phyloP scores from a whole-genome alignment of 2,888 invertebrate species.

The Archips xylosteana region DNA sequence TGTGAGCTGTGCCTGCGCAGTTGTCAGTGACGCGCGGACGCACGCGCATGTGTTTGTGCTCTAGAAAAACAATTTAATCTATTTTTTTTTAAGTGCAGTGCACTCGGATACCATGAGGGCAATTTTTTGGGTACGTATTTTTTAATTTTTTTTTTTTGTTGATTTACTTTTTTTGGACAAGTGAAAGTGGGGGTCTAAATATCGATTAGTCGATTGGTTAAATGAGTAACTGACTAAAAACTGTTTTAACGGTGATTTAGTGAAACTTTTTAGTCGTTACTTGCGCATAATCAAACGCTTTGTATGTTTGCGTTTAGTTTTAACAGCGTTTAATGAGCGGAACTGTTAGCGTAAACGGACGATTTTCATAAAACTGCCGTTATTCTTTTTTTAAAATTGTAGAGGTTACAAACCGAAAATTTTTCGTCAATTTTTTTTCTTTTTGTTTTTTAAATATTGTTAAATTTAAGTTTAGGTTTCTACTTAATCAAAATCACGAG shows the following conservation, averaged over 20 bases:
- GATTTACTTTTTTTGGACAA: conserved; percentile 60
- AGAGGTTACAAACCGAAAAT: not conserved
- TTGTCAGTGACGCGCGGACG: conserved; percentile 72
- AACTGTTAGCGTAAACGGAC: conserved; percentile 18
- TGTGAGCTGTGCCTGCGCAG: conserved; percentile 59
- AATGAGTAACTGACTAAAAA: conserved; percentile 24
- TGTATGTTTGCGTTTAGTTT: conserved; percentile 29
- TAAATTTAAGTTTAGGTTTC: too few relatives aligned
- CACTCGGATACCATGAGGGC: conserved; percentile 81
- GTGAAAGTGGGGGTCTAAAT: conserved; percentile 70
- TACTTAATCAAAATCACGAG: too few relatives aligned
- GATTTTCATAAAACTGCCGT: conserved; percentile 27
- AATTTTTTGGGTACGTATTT: conserved; percentile 76
- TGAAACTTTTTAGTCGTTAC: conserved; percentile 31
- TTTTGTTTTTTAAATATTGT: not conserved
- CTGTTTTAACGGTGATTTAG: conserved; percentile 46
- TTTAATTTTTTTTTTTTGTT: conserved; percentile 8
- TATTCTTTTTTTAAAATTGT: not conserved
- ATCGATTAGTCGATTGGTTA: conserved; percentile 55
- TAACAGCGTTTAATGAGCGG: conserved; percentile 33
- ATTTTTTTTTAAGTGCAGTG: conserved; percentile 72
- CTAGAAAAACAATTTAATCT: conserved; percentile 59
- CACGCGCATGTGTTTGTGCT: conserved; percentile 78
- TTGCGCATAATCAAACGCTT: conserved; percentile 31
- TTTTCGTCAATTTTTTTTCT: not conserved